Percentiles rank a stretch among this genome's conserved stretches.
Evolutionary conservation across 2,797 vertebrate species (phyloP).

Genomic region (Clamator glandarius): DNA sequence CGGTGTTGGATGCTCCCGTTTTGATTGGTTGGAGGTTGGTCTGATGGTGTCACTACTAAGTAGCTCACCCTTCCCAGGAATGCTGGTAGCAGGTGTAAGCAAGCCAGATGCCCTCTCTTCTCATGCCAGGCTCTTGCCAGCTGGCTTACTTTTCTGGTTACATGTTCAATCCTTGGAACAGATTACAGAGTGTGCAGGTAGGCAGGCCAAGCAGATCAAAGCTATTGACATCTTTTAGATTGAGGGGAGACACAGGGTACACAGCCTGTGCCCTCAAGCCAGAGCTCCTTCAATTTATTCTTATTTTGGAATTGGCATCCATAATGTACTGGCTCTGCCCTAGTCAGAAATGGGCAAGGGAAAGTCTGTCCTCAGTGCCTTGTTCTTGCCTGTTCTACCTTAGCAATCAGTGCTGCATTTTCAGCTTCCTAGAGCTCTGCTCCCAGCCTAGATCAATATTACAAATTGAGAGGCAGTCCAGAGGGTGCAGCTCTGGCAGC

Average conservation of each 20-base stretch:
- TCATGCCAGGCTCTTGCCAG: background rate
- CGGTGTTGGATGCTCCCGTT: background rate
- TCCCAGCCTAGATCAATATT: background rate
- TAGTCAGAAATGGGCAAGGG: background rate
- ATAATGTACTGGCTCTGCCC: background rate
- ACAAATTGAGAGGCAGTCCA: background rate
- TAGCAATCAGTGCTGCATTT: background rate
- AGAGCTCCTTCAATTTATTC: background rate
- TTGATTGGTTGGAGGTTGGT: background rate
- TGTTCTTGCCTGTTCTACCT: background rate
- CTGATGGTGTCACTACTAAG: background rate
- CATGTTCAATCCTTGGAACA: background rate
- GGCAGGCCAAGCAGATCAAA: background rate
- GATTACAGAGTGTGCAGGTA: background rate
- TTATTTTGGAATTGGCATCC: background rate
- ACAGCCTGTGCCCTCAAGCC: background rate
- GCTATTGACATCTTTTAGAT: background rate
- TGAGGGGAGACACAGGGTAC: background rate
- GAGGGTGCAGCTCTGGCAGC: accelerated
- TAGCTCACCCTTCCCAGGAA: background rate
- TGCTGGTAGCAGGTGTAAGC: conserved; percentile 4
- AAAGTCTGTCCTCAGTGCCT: background rate
- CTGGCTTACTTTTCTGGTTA: background rate
- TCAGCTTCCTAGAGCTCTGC: background rate
- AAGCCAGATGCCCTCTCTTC: background rate